Percentiles rank a stretch among this genome's conserved stretches.
Conservation (phyloP, 2,113 vertebrate species). For the Python bivittatus region DNA sequence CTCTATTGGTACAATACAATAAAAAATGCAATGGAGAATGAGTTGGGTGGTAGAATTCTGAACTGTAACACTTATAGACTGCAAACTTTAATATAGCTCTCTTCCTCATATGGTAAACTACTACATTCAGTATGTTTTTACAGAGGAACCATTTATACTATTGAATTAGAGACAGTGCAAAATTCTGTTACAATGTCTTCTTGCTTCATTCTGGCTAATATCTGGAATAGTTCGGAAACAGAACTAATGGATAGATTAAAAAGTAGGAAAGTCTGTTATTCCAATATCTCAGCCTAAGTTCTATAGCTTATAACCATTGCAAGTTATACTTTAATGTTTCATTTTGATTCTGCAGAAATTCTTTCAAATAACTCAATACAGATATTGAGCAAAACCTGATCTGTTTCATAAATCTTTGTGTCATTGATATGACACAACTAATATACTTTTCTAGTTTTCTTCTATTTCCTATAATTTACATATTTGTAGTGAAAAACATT, state of each 20-base stretch:
- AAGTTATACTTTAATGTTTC: neutral
- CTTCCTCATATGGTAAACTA: neutral
- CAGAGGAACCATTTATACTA: neutral
- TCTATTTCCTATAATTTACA: neutral
- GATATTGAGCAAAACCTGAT: neutral
- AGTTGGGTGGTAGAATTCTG: neutral
- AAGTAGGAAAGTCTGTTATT: neutral
- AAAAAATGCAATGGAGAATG: neutral
- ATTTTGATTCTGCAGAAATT: neutral
- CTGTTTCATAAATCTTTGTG: neutral
- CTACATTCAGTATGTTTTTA: neutral
- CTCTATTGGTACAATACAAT: too few species aligned
- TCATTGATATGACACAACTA: neutral
- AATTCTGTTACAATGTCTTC: neutral
- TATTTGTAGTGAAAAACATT: conserved; percentile 4
- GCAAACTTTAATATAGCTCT: neutral
- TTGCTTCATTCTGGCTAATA: neutral
- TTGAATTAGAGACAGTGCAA: neutral
- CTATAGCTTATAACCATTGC: neutral
- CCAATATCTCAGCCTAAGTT: neutral
- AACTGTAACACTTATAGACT: neutral
- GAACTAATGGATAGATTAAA: neutral
- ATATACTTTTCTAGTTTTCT: neutral
- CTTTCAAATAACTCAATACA: neutral
- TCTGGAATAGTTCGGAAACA: neutral